A percentile compares a stretch with the other conserved stretches of the same genome.
phyloP scores from a whole-genome alignment of 2,888 invertebrate species.

The Amblyjoppa fuscipennis region DNA sequence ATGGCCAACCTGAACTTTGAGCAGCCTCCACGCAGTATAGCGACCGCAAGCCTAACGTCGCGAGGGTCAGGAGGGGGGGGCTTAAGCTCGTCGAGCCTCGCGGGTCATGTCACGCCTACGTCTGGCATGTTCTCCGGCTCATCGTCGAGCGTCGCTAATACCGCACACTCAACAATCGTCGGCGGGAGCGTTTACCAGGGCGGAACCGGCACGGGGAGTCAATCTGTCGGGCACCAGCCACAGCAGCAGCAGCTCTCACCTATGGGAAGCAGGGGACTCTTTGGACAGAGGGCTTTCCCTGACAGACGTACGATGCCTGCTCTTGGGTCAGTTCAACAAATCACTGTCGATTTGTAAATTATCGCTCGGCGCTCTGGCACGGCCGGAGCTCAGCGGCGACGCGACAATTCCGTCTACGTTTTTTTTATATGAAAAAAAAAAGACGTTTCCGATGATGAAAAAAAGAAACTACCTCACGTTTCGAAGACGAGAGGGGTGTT shows the following conservation, averaged over 20 bases:
- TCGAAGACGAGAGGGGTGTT: too few relatives aligned
- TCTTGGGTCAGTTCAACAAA: conserved; percentile 85
- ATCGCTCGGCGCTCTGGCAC: background rate
- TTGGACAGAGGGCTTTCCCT: conserved; percentile 93
- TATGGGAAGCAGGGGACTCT: conserved; percentile 89
- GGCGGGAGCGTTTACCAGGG: conserved; percentile 83
- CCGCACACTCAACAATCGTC: conserved; percentile 82
- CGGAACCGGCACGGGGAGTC: conserved; percentile 82
- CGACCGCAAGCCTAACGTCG: conserved; percentile 90
- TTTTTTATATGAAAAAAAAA: background rate
- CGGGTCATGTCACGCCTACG: conserved; percentile 92
- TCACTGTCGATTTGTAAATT: background rate
- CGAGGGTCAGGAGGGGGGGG: conserved; percentile 89
- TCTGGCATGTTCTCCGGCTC: conserved; percentile 88
- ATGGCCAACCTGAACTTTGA: conserved; percentile 98
- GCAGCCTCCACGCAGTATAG: conserved; percentile 95
- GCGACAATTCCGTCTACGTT: background rate
- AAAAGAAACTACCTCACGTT: background rate
- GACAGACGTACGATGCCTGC: conserved; percentile 90
- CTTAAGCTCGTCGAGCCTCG: conserved; percentile 87
- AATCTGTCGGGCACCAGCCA: conserved; percentile 83
- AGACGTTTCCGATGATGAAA: background rate
- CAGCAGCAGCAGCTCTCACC: conserved; percentile 87
- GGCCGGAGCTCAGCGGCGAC: background rate
- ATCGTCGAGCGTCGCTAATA: conserved; percentile 82